A percentile compares a stretch with the other conserved stretches of the same genome.
Evolutionary conservation across 2,888 invertebrate genomes (phyloP).

Genomic region (Reticulitermes lucifugus): DNA sequence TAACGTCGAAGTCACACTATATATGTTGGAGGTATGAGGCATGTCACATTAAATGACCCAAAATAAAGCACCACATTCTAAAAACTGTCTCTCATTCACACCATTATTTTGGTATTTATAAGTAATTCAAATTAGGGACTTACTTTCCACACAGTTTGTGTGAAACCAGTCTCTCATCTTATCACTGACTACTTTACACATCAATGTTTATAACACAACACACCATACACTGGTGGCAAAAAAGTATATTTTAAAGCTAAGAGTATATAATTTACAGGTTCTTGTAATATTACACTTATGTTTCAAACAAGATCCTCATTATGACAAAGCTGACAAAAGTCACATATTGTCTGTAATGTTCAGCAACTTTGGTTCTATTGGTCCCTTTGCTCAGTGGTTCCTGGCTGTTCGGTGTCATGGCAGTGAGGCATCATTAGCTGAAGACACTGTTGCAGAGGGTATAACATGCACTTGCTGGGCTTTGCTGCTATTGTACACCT

Average conservation of each 20-base stretch:
- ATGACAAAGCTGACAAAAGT: background rate
- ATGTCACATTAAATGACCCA: too few species aligned
- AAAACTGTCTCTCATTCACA: too few species aligned
- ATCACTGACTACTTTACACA: too few species aligned
- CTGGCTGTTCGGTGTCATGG: slow-evolving; percentile 26
- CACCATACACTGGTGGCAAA: too few species aligned
- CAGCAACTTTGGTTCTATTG: slow-evolving; percentile 30
- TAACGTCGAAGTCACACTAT: too few species aligned
- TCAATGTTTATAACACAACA: too few species aligned
- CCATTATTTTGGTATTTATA: too few species aligned
- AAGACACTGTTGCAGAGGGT: slow-evolving; percentile 60
- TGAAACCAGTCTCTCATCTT: too few species aligned
- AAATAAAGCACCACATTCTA: too few species aligned
- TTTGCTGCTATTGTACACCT: slow-evolving; percentile 93
- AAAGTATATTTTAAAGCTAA: background rate
- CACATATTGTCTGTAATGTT: background rate
- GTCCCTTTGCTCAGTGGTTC: slow-evolving; percentile 23
- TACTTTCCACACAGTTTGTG: too few species aligned
- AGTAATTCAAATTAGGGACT: too few species aligned
- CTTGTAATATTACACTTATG: background rate
- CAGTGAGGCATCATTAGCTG: slow-evolving; percentile 7
- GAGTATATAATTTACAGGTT: background rate
- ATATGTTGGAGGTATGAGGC: too few species aligned
- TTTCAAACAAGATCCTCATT: background rate
- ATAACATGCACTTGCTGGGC: slow-evolving; percentile 92